Base-by-base conservation (phyloP, 92 coral and sea anemone species). In the Chrysogorgia sp. region DNA sequence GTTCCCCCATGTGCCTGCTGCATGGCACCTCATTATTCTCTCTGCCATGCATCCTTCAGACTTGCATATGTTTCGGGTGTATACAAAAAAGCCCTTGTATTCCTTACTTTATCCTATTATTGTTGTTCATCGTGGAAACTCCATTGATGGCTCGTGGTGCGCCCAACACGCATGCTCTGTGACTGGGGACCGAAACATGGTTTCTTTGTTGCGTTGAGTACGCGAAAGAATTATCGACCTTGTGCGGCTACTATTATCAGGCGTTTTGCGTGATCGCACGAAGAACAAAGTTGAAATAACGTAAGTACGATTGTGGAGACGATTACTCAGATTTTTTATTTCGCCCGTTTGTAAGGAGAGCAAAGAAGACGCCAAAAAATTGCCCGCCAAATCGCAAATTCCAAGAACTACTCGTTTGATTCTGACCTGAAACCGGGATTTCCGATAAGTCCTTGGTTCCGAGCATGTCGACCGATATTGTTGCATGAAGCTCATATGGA, bases 81-180 rank as follows among this genome's bases (percentile, higher is more conserved):
- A 9, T 58, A 45, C 76, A 69, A 69, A 47, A 69, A 47, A n/a
- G 20, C 75, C 19, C 52, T 19, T 55, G 29, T 45, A 45, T 23
- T 6, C 21, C n/a, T 40, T 60, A 69, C 43, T 52, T 67, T 50
- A 69, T 23, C 34, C 32, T 48, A 28, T 47, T 47, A 20, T 10
- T 40, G 10, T 67, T 13, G 19, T 22, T 45, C 41, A 31, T 47
- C 28, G 48, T 45, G 15, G 15, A 7, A 47, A 2, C 14, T 15
- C 15, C 2, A 47, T 47, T 47, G 53, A 47, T 2, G 2, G n/a
- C 7, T 15, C 40, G 26, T 24, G 40, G 2, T 13, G 48, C 20
- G 23, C 34, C 5, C 25, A 69, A 28, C 34, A 69, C 76, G 76
- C 76, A 69, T 69, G 76, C 76, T 59, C 76, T 37, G 34, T 34